Evolutionary conservation across 1,140 invertebrate genomes (phyloP).

Genomic region (Nebria ingens): DNA sequence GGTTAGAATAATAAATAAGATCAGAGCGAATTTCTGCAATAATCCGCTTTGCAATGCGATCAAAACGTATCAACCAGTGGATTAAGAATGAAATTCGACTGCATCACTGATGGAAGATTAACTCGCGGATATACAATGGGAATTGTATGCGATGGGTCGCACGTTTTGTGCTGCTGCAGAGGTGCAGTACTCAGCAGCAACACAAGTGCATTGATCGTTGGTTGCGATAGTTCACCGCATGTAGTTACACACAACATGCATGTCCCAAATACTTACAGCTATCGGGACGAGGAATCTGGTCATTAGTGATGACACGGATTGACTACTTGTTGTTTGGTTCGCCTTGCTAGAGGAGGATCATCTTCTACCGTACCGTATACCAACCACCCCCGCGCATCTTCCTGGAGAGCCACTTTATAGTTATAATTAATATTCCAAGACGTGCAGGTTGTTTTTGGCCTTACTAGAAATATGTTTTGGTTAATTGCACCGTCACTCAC

Average conservation of each 20-base stretch:
- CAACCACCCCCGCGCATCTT: background rate
- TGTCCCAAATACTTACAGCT: slow-evolving; percentile 9
- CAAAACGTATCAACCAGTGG: too few relatives aligned
- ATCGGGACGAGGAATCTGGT: background rate
- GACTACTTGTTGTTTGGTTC: slow-evolving; percentile 3
- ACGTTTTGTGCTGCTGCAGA: background rate
- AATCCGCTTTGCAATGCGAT: too few relatives aligned
- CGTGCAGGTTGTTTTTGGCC: background rate
- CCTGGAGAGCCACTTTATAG: background rate
- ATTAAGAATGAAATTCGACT: too few relatives aligned
- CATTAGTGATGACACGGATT: slow-evolving; percentile 9
- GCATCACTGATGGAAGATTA: too few relatives aligned
- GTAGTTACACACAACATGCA: slow-evolving; percentile 2
- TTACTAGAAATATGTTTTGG: background rate
- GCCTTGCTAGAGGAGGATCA: too few relatives aligned
- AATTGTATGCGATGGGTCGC: too few relatives aligned
- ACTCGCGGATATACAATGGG: too few relatives aligned
- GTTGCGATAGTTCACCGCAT: background rate
- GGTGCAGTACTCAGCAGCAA: background rate
- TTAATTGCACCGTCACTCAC: background rate
- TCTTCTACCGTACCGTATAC: background rate
- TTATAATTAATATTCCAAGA: background rate
- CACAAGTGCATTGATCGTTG: background rate
- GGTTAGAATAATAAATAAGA: too few relatives aligned
- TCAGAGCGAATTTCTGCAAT: too few relatives aligned